Evolutionary conservation across 2,113 vertebrate genomes (phyloP).

Genomic region (Trematomus loennbergii): DNA sequence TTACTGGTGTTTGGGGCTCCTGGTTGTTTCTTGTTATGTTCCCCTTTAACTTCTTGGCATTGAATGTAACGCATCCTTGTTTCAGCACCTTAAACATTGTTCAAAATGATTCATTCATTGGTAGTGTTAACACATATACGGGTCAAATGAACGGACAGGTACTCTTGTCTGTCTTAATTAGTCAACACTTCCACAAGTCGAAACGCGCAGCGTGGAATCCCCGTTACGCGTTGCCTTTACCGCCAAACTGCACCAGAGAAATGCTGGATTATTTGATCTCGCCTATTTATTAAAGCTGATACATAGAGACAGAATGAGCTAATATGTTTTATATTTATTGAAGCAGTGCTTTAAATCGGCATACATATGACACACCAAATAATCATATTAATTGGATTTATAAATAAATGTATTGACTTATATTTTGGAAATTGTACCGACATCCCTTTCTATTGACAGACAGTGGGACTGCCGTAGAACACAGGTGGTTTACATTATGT

Average conservation of each 20-base stretch:
- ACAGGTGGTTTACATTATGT: background rate
- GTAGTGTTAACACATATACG: background rate
- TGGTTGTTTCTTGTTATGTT: background rate
- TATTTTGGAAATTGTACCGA: background rate
- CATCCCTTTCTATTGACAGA: background rate
- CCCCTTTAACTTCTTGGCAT: background rate
- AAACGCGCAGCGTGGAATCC: slow-evolving; percentile 47
- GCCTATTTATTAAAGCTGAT: background rate
- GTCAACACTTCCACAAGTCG: background rate
- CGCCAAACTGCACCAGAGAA: slow-evolving; percentile 18
- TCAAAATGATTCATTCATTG: background rate
- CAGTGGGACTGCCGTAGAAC: background rate
- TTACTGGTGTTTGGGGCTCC: background rate
- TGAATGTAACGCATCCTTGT: background rate
- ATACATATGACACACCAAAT: background rate
- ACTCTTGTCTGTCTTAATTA: background rate
- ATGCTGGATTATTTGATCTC: background rate
- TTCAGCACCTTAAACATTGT: background rate
- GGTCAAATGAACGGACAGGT: background rate
- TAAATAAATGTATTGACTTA: background rate
- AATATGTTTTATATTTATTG: rapidly evolving
- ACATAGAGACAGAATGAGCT: rapidly evolving
- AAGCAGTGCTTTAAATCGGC: slow-evolving; percentile 15
- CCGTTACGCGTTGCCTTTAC: slow-evolving; percentile 27
- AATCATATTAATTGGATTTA: too few species aligned